Base-by-base conservation (phyloP, 2,113 vertebrate species). In the Paralichthys olivaceus region DNA sequence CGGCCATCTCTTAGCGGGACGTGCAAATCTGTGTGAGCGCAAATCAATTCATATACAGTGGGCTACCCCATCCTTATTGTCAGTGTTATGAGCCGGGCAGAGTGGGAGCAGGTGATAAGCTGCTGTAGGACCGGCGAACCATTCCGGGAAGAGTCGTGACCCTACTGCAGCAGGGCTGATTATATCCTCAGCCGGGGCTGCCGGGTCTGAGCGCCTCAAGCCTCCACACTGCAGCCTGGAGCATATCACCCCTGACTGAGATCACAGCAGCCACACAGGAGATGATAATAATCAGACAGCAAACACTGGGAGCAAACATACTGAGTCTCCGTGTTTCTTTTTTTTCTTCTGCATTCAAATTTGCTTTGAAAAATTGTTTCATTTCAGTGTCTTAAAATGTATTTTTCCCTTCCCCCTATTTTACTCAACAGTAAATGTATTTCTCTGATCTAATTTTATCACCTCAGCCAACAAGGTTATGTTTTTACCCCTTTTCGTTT, bases 11-110 rank as follows among this genome's bases (percentile, higher is more conserved):
- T 89, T 83, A 72, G 90, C 53, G 49, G 82, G 85, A 76, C 13
- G 37, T 4, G 37, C 83, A 69, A 85, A 88, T 87, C 83, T 84
- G 81, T 77, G 65, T 56, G 61, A 81, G 84, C 9, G 37, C 70
- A 51, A 83, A 90, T 89, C 88, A 87, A 92, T 93, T 91, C 85
- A 13, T 40, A 92, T 90, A 85, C 84, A 88, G 89, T 79, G 72
- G 69, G 54, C 76, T 72, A 47, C 71, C 70, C 83, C 62, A 49
- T 61, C 76, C 56, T 54, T 40, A 45, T 64, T 75, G 73, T 82
- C 82, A 77, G 63, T 73, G 43, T 75, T 73, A 64, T 23, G 55
- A 74, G 49, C 63, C 28, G 56, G 84, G 75, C 69, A 64, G 75
- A 62, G 62, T 77, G 70, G 81, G 75, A 87, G 85, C 78, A 77